Evolutionary conservation across 2,888 invertebrate genomes (phyloP).

Genomic region (Aphelenchoides bicaudatus): DNA sequence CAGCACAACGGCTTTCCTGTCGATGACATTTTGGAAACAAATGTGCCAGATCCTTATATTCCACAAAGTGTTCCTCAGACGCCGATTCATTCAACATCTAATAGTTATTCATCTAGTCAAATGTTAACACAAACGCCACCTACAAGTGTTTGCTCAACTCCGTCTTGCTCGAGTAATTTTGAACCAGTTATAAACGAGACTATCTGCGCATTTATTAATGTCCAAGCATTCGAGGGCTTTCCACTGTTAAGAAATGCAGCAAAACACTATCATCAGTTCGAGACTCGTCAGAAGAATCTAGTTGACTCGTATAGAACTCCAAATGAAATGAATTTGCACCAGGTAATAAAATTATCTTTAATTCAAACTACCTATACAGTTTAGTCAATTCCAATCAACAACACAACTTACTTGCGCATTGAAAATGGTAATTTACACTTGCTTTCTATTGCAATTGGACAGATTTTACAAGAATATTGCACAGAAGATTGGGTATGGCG

Average conservation of each 20-base stretch:
- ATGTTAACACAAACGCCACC: not conserved
- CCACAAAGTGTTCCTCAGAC: no score
- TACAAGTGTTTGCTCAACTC: not conserved
- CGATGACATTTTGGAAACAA: constrained; percentile 4
- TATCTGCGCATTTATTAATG: not conserved
- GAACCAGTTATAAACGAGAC: no score
- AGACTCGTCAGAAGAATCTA: not conserved
- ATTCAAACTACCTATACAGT: not conserved
- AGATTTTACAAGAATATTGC: no score
- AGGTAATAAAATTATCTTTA: no score
- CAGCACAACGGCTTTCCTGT: constrained; percentile 3
- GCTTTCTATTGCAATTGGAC: no score
- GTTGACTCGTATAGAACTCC: not conserved
- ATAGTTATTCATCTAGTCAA: no score
- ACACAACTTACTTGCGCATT: not conserved
- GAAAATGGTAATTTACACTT: constrained; percentile 4
- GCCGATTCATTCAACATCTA: no score
- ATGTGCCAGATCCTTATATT: not conserved
- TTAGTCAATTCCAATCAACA: not conserved
- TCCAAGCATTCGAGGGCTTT: not conserved
- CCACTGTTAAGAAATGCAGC: not conserved
- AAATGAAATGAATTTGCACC: no score
- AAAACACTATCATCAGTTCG: not conserved
- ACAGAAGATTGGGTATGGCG: not conserved
- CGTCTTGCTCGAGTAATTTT: no score